These are phyloP conservation scores for Dipodomys stephensi DNA, from an alignment of 2,113 vertebrate species.

Conservation along the genomic window DNA sequence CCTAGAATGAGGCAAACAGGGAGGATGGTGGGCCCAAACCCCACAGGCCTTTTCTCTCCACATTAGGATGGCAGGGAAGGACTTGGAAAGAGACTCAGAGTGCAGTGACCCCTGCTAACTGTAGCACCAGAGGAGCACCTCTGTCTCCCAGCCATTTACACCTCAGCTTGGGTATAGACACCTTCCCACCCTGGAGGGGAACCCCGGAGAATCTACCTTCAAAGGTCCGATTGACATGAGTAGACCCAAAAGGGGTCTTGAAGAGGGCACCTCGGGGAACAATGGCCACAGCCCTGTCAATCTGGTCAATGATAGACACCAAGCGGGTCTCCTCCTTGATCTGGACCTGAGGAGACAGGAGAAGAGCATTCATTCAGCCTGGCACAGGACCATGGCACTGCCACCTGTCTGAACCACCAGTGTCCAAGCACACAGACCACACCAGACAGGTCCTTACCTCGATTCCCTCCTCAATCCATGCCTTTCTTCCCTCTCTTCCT, in stretches of 20 bases:
- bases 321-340: constrained; percentile 94
- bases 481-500: not conserved
- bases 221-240: constrained; percentile 93
- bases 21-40: constrained; percentile 16
- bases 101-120: not conserved
- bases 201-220: constrained; percentile 87
- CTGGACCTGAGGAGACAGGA: constrained; percentile 79
- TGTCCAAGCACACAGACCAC: not conserved
- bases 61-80: not conserved
- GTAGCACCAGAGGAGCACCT: not conserved
- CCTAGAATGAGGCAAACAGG: constrained; percentile 84
- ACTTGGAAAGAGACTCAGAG: not conserved
- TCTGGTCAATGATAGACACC: constrained; percentile 89
- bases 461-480: too few relatives aligned
- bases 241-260: constrained; percentile 89
- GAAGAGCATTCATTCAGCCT: not conserved
- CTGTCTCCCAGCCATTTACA: too few relatives aligned
- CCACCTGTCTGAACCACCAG: not conserved
- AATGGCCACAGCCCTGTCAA: constrained; percentile 92
- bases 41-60: not conserved
- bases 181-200: not conserved
- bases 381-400: not conserved
- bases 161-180: not conserved
- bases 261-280: constrained; percentile 93
- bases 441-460: not conserved